These are phyloP conservation scores for Nautilus pompilius DNA, from an alignment of 1,140 invertebrate genomes.

Conservation along the genomic window DNA sequence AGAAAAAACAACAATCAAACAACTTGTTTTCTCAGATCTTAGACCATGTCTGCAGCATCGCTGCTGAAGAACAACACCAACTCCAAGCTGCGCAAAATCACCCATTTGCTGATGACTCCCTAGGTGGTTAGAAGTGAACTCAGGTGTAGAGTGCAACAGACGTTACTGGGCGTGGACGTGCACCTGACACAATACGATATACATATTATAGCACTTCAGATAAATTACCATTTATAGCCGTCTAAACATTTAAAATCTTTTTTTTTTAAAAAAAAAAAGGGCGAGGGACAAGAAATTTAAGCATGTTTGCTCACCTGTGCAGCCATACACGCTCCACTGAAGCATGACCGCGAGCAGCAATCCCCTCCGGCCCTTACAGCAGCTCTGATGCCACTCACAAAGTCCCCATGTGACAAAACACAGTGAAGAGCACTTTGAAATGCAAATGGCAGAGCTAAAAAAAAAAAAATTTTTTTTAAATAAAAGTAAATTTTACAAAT, in stretches of 20 bases:
- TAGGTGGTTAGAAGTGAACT: background rate
- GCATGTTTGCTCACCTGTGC: constrained; percentile 32
- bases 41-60: no score
- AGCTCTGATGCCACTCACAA: constrained; percentile 21
- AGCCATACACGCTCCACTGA: constrained; percentile 44
- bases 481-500: no score
- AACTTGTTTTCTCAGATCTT: no score
- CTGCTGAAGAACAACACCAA: no score
- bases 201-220: background rate
- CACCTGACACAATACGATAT: background rate
- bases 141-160: background rate
- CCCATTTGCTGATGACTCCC: no score
- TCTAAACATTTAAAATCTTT: background rate
- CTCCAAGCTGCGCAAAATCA: no score
- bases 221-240: background rate
- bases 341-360: constrained; percentile 35
- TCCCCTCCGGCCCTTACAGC: constrained; percentile 47
- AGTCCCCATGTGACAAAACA: constrained; percentile 25
- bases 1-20: no score
- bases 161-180: background rate
- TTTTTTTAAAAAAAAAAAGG: background rate
- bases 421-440: constrained; percentile 43
- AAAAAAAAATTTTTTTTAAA: constrained; percentile 2
- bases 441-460: constrained; percentile 40
- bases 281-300: background rate